Conservation (phyloP, 2,113 vertebrate species). For the Panthera tigris region DNA sequence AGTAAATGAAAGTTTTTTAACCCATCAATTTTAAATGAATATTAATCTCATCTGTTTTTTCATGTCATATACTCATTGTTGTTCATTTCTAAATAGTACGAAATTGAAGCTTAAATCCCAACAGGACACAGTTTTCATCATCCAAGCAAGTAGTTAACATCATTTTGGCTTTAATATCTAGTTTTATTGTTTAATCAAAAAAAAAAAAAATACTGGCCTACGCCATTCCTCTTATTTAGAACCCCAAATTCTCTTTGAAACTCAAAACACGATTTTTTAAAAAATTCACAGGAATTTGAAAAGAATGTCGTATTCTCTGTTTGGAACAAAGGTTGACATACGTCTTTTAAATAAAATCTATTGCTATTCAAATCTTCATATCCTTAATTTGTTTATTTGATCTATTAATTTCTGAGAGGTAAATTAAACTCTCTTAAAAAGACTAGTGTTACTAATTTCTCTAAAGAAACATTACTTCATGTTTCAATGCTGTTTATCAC, state of each 20-base stretch:
- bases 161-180: background rate
- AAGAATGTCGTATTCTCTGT: background rate
- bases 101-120: background rate
- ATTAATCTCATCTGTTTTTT: background rate
- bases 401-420: conserved; percentile 17
- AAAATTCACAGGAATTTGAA: conserved; percentile 17
- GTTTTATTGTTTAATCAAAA: background rate
- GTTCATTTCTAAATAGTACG: conserved; percentile 6
- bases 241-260: background rate
- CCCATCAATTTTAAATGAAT: background rate
- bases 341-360: conserved; percentile 12
- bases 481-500: background rate
- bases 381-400: background rate
- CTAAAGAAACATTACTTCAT: background rate
- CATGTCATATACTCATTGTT: background rate
- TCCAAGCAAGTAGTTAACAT: background rate
- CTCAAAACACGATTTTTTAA: background rate
- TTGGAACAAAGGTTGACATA: background rate
- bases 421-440: conserved; percentile 22
- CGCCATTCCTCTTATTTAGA: background rate
- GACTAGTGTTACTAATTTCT: background rate
- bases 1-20: background rate
- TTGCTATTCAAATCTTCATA: background rate
- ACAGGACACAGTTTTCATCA: background rate
- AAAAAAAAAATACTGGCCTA: background rate